Conservation (phyloP, 2,113 vertebrate species). For the Eretmochelys imbricata region DNA sequence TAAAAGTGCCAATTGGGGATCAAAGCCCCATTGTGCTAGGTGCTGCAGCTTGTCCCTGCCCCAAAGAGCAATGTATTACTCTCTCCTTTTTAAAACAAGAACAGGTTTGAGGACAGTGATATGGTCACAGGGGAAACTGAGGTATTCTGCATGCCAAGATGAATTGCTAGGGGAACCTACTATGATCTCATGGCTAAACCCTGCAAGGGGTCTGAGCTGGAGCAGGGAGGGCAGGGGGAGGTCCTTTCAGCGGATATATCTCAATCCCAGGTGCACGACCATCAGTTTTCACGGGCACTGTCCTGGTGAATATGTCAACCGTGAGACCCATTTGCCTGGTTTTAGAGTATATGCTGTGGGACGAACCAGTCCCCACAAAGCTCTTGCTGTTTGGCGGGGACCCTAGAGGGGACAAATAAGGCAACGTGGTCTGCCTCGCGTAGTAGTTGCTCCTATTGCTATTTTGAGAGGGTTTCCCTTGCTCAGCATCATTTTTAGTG, state of each 20-base stretch:
- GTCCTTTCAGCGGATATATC: neutral
- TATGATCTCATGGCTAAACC: neutral
- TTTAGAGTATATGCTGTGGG: neutral
- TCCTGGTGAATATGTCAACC: neutral
- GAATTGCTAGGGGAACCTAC: neutral
- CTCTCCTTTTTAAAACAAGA: neutral
- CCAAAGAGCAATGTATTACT: neutral
- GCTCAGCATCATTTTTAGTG: neutral
- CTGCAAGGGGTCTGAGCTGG: too few relatives aligned
- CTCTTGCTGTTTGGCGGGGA: neutral
- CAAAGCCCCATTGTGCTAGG: too few relatives aligned
- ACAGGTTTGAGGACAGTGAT: neutral
- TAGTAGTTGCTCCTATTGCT: neutral
- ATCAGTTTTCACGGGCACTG: neutral
- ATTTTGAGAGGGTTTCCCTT: neutral
- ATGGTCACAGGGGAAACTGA: neutral
- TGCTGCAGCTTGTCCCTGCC: neutral
- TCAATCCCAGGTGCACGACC: neutral
- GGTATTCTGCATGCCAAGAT: neutral
- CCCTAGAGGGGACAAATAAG: neutral
- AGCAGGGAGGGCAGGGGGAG: neutral
- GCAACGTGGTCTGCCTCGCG: neutral
- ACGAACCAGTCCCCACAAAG: fast-evolving
- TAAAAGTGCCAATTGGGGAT: neutral
- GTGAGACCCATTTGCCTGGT: neutral